Evolutionary conservation across 2,113 vertebrate species (phyloP), one percentile per base, ranked within the genome.

Genomic region (Fregetta grallaria): DNA sequence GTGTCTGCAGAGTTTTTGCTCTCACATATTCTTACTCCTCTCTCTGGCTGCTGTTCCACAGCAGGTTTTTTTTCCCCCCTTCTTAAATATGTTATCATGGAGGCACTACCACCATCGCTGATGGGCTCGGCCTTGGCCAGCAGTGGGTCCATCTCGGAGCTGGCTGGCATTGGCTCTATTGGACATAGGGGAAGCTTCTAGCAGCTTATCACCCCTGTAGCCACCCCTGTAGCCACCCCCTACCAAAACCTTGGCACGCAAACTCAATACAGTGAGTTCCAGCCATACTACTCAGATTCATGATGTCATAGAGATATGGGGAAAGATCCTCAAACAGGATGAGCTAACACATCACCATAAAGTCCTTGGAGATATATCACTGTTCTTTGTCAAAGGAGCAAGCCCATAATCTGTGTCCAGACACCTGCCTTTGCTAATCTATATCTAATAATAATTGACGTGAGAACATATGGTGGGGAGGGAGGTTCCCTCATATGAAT

Each of bases 71-170:
- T 38, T 25, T 45, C 44, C 17, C 16, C 25, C 61, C 10, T 27
- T 27, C 36, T 27, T 62, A 62, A 40, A 62, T 27, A 13, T 8
- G 7, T 40, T 63, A 40, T 27, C 17, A 23, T 19, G 23, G 42
- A 30, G 19, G 12, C 3, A 1, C 15, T 45, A 22, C 19, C 19
- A 13, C 15, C 3, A 1, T 36, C 0, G 0, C 50, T 30, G 15
- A 56, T 63, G 11, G 16, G 59, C 25, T 27, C 1, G 7, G 23
- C 59, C 56, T 58, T 58, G 36, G 30, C 23, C 36, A 78, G 47
- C 2, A 2, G 22, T 2, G 1, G 29, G 17, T 42, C 47, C 4
- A 0, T 18, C 62, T 11, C 36, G 25, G 32, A 45, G 40, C 12
- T 0, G 1, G 26, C 36, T 63, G 61, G 26, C 61, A 40, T 29